Percentiles rank a stretch among this genome's conserved stretches.
Evolutionary conservation across 2,797 vertebrate species (phyloP).

Genomic region (Macrochelys suwanniensis): DNA sequence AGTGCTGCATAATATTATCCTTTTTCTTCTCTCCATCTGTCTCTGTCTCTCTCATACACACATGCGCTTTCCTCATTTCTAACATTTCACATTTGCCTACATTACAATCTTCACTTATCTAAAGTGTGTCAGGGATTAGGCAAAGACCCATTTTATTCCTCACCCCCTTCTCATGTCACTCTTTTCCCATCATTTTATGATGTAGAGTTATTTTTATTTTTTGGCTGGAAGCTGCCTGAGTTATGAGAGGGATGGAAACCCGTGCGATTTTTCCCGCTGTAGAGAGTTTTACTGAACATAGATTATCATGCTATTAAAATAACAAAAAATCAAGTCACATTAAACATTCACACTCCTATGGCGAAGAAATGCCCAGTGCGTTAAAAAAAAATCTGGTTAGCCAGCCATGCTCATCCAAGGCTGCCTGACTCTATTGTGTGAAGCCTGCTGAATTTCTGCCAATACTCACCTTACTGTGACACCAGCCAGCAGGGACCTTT

Average conservation of each 20-base stretch:
- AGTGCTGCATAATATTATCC: not conserved
- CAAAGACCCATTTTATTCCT: not conserved
- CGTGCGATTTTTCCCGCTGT: not conserved
- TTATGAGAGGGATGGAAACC: not conserved
- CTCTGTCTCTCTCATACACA: not conserved
- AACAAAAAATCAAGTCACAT: conserved; percentile 48
- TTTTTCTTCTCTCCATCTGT: not conserved
- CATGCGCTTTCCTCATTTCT: not conserved
- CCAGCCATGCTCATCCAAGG: not conserved
- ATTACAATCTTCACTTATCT: not conserved
- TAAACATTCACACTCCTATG: conserved; percentile 10
- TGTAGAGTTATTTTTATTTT: not conserved
- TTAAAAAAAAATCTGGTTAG: conserved; percentile 23
- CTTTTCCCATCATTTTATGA: not conserved
- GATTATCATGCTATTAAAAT: conserved; percentile 41
- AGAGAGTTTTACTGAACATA: conserved; percentile 34
- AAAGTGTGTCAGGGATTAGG: not conserved
- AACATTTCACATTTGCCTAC: not conserved
- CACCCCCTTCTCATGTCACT: not conserved
- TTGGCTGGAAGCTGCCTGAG: not conserved
- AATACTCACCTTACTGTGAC: not conserved
- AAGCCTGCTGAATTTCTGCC: conserved; percentile 5
- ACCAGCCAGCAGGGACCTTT: conserved; percentile 29
- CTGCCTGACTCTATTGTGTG: not conserved
- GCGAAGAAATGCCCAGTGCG: not conserved